phyloP scores from a whole-genome alignment of 2,113 vertebrate species.

The Neogale vison region DNA sequence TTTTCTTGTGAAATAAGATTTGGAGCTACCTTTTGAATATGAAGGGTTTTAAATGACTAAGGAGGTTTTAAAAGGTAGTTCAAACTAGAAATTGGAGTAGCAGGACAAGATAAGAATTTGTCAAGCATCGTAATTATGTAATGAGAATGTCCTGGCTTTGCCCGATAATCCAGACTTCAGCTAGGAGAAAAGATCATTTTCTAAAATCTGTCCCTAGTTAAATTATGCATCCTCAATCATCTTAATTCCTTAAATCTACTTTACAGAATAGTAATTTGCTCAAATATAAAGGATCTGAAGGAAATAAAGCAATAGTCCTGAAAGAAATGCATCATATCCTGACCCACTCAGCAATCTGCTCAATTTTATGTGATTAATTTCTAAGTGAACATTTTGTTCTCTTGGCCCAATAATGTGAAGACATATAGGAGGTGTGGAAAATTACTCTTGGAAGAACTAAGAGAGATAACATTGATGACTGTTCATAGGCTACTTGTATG shows the following conservation, averaged over 20 bases:
- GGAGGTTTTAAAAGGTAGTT: neutral
- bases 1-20: neutral
- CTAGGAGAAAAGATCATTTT: neutral
- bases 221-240: neutral
- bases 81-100: neutral
- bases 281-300: neutral
- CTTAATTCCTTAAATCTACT: conserved; percentile 27
- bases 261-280: neutral
- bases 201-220: neutral
- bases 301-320: neutral
- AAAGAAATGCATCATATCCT: neutral
- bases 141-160: neutral
- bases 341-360: neutral
- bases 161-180: neutral
- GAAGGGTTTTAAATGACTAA: neutral
- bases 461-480: neutral
- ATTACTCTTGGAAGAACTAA: neutral
- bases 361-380: neutral
- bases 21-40: neutral
- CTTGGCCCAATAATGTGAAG: neutral
- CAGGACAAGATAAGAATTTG: neutral
- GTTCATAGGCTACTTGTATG: neutral
- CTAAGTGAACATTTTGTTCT: neutral
- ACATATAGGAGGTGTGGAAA: neutral
- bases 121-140: neutral